Evolutionary conservation across 2,113 vertebrate species (phyloP).

Genomic region (western clawed frog (Xenopus tropicalis)): DNA sequence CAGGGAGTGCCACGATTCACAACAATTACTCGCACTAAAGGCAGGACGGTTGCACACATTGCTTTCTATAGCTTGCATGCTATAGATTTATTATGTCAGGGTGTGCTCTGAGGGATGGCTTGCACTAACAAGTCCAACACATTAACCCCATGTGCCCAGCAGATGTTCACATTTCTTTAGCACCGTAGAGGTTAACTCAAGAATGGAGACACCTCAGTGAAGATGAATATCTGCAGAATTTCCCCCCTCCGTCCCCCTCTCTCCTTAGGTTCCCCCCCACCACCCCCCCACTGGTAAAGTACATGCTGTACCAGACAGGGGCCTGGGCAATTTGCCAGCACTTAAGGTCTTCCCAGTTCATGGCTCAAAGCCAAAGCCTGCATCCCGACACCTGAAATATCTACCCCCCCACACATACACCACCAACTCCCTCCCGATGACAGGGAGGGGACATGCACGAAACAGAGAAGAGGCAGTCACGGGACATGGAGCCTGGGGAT

Average conservation of each 20-base stretch:
- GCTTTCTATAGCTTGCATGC: too few species aligned
- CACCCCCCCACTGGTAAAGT: constrained; percentile 29
- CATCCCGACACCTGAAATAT: constrained; percentile 44
- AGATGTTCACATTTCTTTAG: background rate
- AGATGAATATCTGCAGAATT: constrained; percentile 29
- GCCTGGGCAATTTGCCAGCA: constrained; percentile 39
- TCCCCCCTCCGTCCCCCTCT: constrained; percentile 19
- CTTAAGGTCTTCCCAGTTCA: constrained; percentile 31
- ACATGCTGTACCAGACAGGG: constrained; percentile 46
- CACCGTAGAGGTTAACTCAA: constrained; percentile 22
- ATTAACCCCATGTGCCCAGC: background rate
- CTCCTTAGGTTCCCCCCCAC: constrained; percentile 19
- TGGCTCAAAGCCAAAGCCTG: constrained; percentile 25
- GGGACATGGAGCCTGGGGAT: constrained; percentile 37
- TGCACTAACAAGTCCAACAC: background rate
- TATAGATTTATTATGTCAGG: background rate
- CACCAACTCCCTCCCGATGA: background rate
- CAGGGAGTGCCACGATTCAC: background rate
- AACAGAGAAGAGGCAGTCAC: constrained; percentile 32
- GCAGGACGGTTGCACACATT: too few species aligned
- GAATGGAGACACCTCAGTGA: constrained; percentile 30
- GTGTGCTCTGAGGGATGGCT: background rate
- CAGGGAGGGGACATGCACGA: constrained; percentile 26
- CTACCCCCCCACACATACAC: background rate
- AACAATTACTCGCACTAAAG: too few species aligned